These are phyloP conservation scores for Galeopterus variegatus DNA, from an alignment of 2,113 vertebrate species.

Conservation along the genomic window DNA sequence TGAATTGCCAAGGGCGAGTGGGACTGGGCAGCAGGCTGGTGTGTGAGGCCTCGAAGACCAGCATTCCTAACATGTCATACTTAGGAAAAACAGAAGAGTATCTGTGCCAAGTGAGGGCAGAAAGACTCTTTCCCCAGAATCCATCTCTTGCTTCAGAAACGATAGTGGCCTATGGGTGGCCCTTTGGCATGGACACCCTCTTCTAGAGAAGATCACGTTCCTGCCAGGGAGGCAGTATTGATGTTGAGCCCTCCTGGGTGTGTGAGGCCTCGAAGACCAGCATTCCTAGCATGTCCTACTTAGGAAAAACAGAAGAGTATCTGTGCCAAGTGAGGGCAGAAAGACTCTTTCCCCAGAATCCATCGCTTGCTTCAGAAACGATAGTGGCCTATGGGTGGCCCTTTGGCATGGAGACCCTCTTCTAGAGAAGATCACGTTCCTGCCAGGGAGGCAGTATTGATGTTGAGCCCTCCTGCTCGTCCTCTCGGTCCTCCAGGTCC, in stretches of 20 bases:
- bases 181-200: fast-evolving
- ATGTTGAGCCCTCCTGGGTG: fast-evolving
- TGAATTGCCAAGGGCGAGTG: neutral
- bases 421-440: neutral
- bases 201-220: neutral
- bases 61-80: neutral
- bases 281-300: neutral
- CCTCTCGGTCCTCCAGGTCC: neutral
- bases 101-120: neutral
- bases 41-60: neutral
- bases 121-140: neutral
- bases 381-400: neutral
- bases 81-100: neutral
- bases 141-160: neutral
- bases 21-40: neutral
- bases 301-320: neutral
- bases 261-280: neutral
- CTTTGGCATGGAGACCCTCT: neutral
- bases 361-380: neutral
- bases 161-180: neutral
- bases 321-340: neutral
- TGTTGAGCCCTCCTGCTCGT: fast-evolving
- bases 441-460: fast-evolving
- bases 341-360: neutral
- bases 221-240: neutral